Conservation (phyloP, 2,797 vertebrate species). For the Falco biarmicus region DNA sequence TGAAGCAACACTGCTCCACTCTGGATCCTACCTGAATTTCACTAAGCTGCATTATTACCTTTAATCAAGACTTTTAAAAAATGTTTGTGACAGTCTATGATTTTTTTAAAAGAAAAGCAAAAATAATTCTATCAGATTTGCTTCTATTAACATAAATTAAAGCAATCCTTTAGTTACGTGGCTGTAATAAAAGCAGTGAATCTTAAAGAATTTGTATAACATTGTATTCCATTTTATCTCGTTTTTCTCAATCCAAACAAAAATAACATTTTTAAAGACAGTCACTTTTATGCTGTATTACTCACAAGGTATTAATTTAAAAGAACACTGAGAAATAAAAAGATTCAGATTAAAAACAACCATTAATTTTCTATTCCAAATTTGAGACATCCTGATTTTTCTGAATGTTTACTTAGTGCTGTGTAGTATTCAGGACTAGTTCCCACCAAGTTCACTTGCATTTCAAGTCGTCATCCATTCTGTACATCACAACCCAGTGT, state of each 20-base stretch:
- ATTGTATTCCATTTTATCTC: not conserved
- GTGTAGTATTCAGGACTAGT: not conserved
- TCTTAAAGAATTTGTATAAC: not conserved
- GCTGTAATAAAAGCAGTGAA: not conserved
- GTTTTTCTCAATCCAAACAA: slow-evolving; percentile 23
- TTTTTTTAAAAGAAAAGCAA: not conserved
- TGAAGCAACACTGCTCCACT: not conserved
- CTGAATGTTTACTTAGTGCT: not conserved
- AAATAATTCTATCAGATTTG: not conserved
- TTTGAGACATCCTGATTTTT: not conserved
- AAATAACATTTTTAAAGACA: not conserved
- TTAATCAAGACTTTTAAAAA: not conserved
- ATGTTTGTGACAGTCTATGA: not conserved
- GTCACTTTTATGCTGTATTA: not conserved
- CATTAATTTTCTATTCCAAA: not conserved
- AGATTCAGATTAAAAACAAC: not conserved
- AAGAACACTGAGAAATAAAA: not conserved
- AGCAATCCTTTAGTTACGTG: not conserved
- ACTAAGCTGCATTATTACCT: not conserved
- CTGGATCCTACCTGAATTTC: not conserved
- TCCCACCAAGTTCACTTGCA: not conserved
- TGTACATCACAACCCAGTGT: not conserved
- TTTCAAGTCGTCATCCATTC: not conserved
- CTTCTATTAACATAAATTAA: slow-evolving; percentile 3
- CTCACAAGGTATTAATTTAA: not conserved